A percentile compares a stretch with the other conserved stretches of the same genome.
Conservation (phyloP, 2,113 vertebrate species). For the Equus quagga region DNA sequence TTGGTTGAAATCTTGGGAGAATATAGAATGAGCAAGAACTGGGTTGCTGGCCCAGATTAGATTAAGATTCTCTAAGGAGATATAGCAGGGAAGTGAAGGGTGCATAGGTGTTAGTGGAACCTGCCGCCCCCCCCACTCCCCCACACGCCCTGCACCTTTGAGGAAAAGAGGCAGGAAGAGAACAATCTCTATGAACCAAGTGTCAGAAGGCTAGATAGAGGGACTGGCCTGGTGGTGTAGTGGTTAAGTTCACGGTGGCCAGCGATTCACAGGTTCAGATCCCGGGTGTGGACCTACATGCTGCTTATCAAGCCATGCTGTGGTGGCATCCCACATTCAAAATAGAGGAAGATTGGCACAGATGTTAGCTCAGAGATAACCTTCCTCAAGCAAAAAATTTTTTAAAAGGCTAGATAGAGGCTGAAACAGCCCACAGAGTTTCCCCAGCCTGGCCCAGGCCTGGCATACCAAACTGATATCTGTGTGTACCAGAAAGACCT, state of each 20-base stretch:
- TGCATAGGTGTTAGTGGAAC: neutral
- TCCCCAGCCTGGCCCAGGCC: neutral
- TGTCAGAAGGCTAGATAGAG: neutral
- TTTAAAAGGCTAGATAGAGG: neutral
- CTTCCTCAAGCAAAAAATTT: no score
- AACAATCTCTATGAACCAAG: neutral
- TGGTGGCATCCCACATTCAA: no score
- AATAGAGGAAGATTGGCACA: no score
- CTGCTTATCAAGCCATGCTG: no score
- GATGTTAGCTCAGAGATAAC: no score
- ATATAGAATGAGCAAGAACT: neutral
- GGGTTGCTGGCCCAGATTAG: neutral
- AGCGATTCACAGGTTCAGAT: no score
- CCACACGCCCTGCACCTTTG: neutral
- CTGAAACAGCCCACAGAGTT: rapidly evolving
- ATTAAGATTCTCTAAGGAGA: neutral
- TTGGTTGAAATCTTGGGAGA: neutral
- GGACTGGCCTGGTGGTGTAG: no score
- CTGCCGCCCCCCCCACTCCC: no score
- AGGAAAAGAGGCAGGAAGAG: neutral
- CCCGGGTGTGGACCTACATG: no score
- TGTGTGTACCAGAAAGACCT: no score
- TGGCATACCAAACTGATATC: rapidly evolving
- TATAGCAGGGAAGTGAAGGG: neutral
- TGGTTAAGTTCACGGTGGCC: no score